Base-by-base conservation (phyloP, 2,113 vertebrate species). In the Otocyon megalotis region DNA sequence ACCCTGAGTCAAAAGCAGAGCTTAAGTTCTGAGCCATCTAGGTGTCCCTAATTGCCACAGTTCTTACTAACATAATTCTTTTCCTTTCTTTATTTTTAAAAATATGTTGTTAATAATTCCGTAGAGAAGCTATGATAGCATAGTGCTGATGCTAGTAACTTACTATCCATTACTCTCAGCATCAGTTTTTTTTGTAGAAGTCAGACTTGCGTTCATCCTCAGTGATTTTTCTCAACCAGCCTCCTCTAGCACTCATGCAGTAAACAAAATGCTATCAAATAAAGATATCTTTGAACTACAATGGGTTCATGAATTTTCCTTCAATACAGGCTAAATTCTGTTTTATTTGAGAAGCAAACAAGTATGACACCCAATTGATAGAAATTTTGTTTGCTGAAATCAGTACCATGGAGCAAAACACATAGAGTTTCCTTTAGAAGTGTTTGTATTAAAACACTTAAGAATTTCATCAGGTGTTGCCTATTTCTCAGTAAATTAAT, bases 331-430 rank as follows among this genome's bases (percentile, higher is more conserved):
- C 3, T 7, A 77, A 74, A 76, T 84, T 32, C 63, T 22, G 91
- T 84, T 83, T 80, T 80, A 56, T 81, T 4, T 50, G 24, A 88
- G n/a, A 93, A 62, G 22, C 26, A 63, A 94, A 71, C 28, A 37
- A 81, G 7, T 74, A 22, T 76, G 20, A 74, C 12, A 81, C 43
- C 8, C 32, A 14, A 35, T 69, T 62, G 16, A 53, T 28, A 84
- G 28, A 94, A 92, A 28, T 92, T 72, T 87, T 95, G 17, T 74
- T 81, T 88, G 12, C 62, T 97, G 17, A 93, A 84, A 90, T 82
- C 50, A 92, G 5, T 76, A 32, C 60, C 4, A 7, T 91, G 60
- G 60, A 93, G 37, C 50, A 88, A 89, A 86, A 50, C 3, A 88
- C 2, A 37, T 11, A 48, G 13, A 84, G 5, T 91, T 94, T 83